Evolutionary conservation across 2,797 vertebrate species (phyloP).

Genomic region (Amniataba percoides): DNA sequence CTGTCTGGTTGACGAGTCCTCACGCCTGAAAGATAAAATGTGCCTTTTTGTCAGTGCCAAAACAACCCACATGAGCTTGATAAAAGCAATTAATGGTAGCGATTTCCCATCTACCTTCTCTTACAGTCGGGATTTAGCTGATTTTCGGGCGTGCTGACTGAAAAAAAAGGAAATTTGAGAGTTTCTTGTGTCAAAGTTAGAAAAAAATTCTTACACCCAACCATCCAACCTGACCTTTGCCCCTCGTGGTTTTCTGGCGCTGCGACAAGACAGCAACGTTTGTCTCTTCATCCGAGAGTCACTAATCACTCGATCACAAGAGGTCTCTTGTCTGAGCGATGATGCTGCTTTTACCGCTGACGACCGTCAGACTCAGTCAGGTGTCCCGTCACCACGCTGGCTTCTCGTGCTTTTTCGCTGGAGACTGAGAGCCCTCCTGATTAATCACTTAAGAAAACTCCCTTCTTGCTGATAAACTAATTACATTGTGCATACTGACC

Average conservation of each 20-base stretch:
- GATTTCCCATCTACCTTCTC: background rate
- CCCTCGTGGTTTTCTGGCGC: too few relatives aligned
- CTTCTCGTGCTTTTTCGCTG: slow-evolving; percentile 43
- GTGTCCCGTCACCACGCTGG: slow-evolving; percentile 41
- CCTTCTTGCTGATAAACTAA: slow-evolving; percentile 85
- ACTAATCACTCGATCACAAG: background rate
- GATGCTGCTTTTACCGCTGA: slow-evolving; percentile 9
- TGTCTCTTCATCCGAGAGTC: background rate
- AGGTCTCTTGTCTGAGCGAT: background rate
- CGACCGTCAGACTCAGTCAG: slow-evolving; percentile 14
- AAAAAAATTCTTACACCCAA: too few relatives aligned
- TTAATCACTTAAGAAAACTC: slow-evolving; percentile 85
- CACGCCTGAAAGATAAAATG: background rate
- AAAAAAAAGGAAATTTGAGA: background rate
- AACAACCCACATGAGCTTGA: background rate
- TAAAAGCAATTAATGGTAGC: background rate
- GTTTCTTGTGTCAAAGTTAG: background rate
- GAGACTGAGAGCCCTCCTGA: slow-evolving; percentile 61
- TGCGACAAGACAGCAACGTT: background rate
- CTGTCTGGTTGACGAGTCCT: background rate
- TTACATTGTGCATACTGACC: slow-evolving; percentile 83
- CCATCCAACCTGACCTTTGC: background rate
- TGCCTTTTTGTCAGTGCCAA: background rate
- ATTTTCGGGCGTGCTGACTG: too few relatives aligned
- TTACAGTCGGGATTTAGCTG: background rate